Conservation (phyloP, 1,140 invertebrate species). For the Caenorhabditis briggsae region DNA sequence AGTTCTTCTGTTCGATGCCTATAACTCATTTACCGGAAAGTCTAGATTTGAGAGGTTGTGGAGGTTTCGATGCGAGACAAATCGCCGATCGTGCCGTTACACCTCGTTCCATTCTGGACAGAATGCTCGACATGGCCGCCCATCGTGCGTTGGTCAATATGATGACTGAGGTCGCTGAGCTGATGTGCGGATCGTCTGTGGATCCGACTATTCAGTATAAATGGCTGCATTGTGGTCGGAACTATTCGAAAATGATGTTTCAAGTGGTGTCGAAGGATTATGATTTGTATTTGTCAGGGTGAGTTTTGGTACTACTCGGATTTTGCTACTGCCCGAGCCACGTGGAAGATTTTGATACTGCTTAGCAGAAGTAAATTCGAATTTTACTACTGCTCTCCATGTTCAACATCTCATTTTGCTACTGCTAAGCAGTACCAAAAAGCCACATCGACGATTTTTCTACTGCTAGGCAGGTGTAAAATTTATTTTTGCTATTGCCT, state of each 20-base stretch:
- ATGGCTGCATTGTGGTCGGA: constrained; percentile 14
- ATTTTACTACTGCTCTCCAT: too few relatives aligned
- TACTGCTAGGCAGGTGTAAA: too few relatives aligned
- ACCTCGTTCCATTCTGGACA: neutral
- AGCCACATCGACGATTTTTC: too few relatives aligned
- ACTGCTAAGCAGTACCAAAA: too few relatives aligned
- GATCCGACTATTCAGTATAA: constrained; percentile 27
- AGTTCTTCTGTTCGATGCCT: constrained; percentile 58
- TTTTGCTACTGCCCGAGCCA: too few relatives aligned
- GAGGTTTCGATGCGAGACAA: neutral
- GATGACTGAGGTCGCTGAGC: neutral
- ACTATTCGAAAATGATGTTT: neutral
- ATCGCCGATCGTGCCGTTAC: constrained; percentile 35
- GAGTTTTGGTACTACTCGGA: neutral
- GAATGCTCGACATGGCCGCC: constrained; percentile 2
- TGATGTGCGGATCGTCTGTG: neutral
- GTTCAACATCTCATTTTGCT: too few relatives aligned
- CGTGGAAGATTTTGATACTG: too few relatives aligned
- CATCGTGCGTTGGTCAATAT: constrained; percentile 45
- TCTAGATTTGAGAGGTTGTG: constrained; percentile 55
- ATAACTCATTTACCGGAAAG: constrained; percentile 53
- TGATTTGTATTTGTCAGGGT: neutral
- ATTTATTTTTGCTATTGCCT: too few relatives aligned
- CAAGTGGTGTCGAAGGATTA: neutral
- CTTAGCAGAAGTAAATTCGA: too few relatives aligned